Evolutionary conservation across 2,797 vertebrate species (phyloP).

Genomic region (Amphiprion clarkii): DNA sequence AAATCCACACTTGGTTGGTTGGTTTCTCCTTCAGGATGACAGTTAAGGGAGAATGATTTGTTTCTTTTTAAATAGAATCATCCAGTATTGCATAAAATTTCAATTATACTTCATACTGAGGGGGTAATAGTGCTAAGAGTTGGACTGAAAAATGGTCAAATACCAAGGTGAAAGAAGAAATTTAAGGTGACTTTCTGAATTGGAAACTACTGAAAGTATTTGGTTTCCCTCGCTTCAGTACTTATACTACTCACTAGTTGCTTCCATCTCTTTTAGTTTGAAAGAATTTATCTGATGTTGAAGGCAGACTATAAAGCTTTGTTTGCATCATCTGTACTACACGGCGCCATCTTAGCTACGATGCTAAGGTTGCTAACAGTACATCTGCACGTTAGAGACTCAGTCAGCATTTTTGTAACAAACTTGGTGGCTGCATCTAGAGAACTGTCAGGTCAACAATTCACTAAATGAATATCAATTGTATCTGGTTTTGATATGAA

Average conservation of each 20-base stretch:
- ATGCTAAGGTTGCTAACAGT: not conserved
- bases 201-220: not conserved
- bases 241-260: not conserved
- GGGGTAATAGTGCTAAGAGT: not conserved
- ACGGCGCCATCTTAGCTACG: not conserved
- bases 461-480: too few relatives aligned
- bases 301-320: not conserved
- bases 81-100: constrained; percentile 29
- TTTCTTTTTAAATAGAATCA: constrained; percentile 53
- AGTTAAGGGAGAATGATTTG: constrained; percentile 28
- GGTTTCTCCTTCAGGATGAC: constrained; percentile 54
- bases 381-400: too few relatives aligned
- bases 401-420: too few relatives aligned
- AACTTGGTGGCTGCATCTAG: too few relatives aligned
- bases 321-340: too few relatives aligned
- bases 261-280: not conserved
- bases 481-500: too few relatives aligned
- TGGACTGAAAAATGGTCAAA: constrained; percentile 23
- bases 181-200: not conserved
- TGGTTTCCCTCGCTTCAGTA: not conserved
- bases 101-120: constrained; percentile 45
- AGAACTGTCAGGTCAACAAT: too few relatives aligned
- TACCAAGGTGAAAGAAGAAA: not conserved
- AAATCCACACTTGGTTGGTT: constrained; percentile 60
- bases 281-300: not conserved